A percentile compares a stretch with the other conserved stretches of the same genome.
Conservation (phyloP, 1,140 invertebrate species). For the Drosophila arizonae region DNA sequence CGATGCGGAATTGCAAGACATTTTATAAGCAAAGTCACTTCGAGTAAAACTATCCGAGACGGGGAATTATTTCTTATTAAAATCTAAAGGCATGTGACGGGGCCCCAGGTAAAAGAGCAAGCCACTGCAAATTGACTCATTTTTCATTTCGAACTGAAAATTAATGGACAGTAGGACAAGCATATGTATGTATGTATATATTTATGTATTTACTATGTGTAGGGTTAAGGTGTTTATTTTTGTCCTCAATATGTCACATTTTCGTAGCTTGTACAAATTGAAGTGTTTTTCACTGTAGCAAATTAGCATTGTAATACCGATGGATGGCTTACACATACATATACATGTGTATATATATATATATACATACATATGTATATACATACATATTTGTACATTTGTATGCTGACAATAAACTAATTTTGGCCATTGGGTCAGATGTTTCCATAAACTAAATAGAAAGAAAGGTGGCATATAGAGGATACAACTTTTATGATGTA, state of each 20-base stretch:
- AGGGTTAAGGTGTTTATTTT: constrained; percentile 34
- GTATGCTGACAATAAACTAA: neutral
- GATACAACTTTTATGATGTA: neutral
- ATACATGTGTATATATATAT: neutral
- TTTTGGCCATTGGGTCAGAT: neutral
- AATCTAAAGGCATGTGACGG: constrained; percentile 23
- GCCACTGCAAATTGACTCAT: constrained; percentile 70
- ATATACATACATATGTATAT: neutral
- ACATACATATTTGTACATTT: neutral
- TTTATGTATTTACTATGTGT: neutral
- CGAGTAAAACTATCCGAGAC: constrained; percentile 53
- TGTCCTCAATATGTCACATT: constrained; percentile 66
- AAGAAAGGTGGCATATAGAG: neutral
- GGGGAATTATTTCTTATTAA: constrained; percentile 69
- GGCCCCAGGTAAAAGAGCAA: constrained; percentile 20
- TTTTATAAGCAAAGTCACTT: constrained; percentile 63
- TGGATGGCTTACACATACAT: neutral
- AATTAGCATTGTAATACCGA: too few species aligned
- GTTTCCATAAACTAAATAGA: neutral
- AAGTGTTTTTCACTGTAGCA: too few species aligned
- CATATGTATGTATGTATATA: too few species aligned
- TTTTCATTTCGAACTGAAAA: constrained; percentile 62
- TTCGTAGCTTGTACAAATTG: constrained; percentile 14
- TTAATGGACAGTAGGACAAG: constrained; percentile 34
- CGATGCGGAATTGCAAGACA: constrained; percentile 60